A percentile compares a stretch with the other conserved stretches of the same genome.
phyloP scores from a whole-genome alignment of 1,140 invertebrate species.

The Aphaenogaster floridana region DNA sequence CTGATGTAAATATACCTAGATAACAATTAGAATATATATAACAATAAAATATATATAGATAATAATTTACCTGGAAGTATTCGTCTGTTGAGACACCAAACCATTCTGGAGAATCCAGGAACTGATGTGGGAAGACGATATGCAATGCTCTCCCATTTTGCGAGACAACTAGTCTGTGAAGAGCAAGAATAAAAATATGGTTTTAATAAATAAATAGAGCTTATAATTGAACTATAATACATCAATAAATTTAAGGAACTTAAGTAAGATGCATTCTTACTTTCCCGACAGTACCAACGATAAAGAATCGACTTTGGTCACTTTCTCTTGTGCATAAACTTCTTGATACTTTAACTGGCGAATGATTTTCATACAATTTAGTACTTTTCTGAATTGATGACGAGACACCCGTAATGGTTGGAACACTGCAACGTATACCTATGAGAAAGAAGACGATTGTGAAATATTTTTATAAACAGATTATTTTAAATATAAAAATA shows the following conservation, averaged over 20 bases:
- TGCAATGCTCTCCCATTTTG: conserved; percentile 95
- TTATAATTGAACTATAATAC: background rate
- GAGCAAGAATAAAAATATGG: conserved; percentile 65
- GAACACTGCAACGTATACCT: conserved; percentile 94
- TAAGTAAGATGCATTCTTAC: conserved; percentile 87
- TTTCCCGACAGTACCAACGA: conserved; percentile 95
- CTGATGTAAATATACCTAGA: background rate
- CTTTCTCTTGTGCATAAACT: conserved; percentile 95
- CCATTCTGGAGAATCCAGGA: conserved; percentile 97
- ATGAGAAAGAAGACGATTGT: conserved; percentile 75
- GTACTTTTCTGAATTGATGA: conserved; percentile 93
- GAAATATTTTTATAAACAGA: conserved; percentile 28
- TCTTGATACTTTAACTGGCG: conserved; percentile 93
- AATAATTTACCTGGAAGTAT: conserved; percentile 92
- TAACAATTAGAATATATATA: conserved; percentile 48
- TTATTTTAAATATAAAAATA: background rate
- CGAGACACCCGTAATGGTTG: conserved; percentile 93
- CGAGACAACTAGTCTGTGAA: conserved; percentile 93
- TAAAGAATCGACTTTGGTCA: conserved; percentile 95
- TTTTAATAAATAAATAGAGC: background rate
- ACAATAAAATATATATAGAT: background rate
- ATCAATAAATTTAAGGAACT: background rate
- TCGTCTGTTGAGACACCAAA: conserved; percentile 96
- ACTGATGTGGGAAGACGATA: conserved; percentile 95
- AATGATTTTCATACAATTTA: conserved; percentile 94